Conservation (phyloP, 64 coral and sea anemone species). For the Platygyra sinensis region DNA sequence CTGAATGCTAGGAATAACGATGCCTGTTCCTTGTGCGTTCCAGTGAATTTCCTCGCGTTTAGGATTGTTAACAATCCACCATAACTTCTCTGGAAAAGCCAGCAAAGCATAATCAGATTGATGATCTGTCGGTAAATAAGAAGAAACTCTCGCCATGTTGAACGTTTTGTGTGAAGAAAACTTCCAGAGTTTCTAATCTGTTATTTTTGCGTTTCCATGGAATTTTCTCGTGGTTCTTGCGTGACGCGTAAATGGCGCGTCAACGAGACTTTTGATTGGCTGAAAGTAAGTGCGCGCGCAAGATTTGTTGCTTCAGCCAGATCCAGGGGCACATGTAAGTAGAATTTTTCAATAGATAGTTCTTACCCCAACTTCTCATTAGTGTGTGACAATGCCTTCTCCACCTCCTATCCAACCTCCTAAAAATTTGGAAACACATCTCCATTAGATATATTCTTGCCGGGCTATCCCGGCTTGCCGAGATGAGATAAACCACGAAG, state of each 20-base stretch:
- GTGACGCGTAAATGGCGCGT: slow-evolving; percentile 7
- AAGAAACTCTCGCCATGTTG: slow-evolving; percentile 5
- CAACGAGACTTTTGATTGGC: not conserved
- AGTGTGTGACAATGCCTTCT: no score
- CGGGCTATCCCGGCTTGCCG: no score
- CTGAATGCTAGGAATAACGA: slow-evolving; percentile 70
- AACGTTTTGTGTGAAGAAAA: not conserved
- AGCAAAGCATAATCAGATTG: slow-evolving; percentile 51
- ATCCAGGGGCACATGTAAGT: no score
- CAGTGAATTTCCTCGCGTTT: slow-evolving; percentile 67
- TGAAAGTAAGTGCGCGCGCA: slow-evolving; percentile 27
- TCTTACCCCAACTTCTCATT: no score
- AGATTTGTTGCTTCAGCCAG: no score
- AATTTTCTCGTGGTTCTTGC: slow-evolving; percentile 1
- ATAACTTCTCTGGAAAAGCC: slow-evolving; percentile 88
- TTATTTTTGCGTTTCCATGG: slow-evolving; percentile 49
- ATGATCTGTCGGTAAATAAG: not conserved
- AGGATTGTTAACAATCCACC: slow-evolving; percentile 81
- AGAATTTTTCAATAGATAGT: no score
- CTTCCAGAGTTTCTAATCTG: slow-evolving; percentile 12
- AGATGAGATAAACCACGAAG: no score
- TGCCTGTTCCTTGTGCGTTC: slow-evolving; percentile 55
- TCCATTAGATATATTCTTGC: no score
- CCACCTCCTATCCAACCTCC: no score
- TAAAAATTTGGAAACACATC: no score